Evolutionary conservation across 2,888 invertebrate species (phyloP).

Genomic region (Colletes collaris): DNA sequence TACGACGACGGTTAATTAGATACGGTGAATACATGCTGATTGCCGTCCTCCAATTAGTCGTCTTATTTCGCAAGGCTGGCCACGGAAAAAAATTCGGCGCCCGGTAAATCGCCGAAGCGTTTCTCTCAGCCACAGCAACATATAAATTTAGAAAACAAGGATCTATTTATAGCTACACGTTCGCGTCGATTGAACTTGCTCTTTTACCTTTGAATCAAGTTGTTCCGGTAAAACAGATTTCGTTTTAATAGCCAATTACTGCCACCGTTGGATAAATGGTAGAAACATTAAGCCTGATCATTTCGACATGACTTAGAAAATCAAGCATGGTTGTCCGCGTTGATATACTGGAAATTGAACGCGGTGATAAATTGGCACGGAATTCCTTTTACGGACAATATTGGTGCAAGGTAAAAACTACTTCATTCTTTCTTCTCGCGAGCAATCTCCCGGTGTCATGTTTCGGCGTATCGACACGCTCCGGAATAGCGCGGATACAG

Average conservation of each 20-base stretch:
- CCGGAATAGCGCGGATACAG: slow-evolving; percentile 1
- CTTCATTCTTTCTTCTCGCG: neutral
- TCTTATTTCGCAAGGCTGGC: slow-evolving; percentile 10
- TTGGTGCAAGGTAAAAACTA: neutral
- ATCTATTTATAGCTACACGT: slow-evolving; percentile 20
- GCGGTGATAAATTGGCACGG: slow-evolving; percentile 28
- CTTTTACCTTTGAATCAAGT: slow-evolving; percentile 26
- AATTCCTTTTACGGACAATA: slow-evolving; percentile 12
- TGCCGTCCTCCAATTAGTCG: slow-evolving; percentile 29
- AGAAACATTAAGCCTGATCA: slow-evolving; percentile 23
- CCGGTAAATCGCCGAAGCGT: neutral
- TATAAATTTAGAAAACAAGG: slow-evolving; percentile 26
- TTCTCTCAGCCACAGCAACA: neutral
- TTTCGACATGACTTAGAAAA: slow-evolving; percentile 41
- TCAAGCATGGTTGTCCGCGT: slow-evolving; percentile 25
- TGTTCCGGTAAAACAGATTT: slow-evolving; percentile 33
- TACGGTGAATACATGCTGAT: slow-evolving; percentile 41
- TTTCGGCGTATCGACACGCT: neutral
- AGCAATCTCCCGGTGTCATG: neutral
- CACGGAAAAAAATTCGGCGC: neutral
- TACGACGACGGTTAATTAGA: slow-evolving; percentile 44
- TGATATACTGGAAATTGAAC: slow-evolving; percentile 22
- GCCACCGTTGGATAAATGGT: slow-evolving; percentile 20
- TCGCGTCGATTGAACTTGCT: slow-evolving; percentile 14
- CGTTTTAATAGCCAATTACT: slow-evolving; percentile 50